These are phyloP conservation scores for Nemoura dubitans DNA, from an alignment of 2,888 invertebrate species.

Conservation along the genomic window DNA sequence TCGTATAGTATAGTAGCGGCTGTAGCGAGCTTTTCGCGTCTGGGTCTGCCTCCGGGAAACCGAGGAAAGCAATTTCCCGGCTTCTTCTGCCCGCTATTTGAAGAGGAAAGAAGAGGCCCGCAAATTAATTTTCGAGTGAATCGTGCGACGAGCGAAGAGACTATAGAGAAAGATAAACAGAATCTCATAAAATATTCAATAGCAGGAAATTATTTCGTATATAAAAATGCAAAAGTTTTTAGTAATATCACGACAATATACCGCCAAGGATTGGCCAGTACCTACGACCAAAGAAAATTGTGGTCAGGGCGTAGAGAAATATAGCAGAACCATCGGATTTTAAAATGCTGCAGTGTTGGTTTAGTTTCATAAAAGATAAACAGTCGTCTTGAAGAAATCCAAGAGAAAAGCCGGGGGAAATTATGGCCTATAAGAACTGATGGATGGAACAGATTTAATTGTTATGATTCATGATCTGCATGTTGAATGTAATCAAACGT, in stretches of 20 bases:
- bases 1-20: not conserved
- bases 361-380: no score
- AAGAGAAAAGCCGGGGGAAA: not conserved
- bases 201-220: constrained; percentile 25
- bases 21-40: not conserved
- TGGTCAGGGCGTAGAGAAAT: not conserved
- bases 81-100: constrained; percentile 42
- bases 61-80: constrained; percentile 45
- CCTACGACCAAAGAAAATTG: not conserved
- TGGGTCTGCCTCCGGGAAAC: constrained; percentile 33
- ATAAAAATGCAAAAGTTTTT: constrained; percentile 29
- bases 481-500: not conserved
- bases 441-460: not conserved
- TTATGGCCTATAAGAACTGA: not conserved
- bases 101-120: constrained; percentile 44
- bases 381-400: not conserved
- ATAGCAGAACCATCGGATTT: no score
- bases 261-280: constrained; percentile 14
- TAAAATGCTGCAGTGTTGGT: no score
- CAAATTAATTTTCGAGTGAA: constrained; percentile 39
- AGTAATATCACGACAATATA: not conserved
- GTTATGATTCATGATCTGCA: not conserved
- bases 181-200: constrained; percentile 24
- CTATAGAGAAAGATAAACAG: constrained; percentile 26
- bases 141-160: constrained; percentile 22